phyloP scores from a whole-genome alignment of 2,888 invertebrate genomes.

The Drosophila peninsularis region DNA sequence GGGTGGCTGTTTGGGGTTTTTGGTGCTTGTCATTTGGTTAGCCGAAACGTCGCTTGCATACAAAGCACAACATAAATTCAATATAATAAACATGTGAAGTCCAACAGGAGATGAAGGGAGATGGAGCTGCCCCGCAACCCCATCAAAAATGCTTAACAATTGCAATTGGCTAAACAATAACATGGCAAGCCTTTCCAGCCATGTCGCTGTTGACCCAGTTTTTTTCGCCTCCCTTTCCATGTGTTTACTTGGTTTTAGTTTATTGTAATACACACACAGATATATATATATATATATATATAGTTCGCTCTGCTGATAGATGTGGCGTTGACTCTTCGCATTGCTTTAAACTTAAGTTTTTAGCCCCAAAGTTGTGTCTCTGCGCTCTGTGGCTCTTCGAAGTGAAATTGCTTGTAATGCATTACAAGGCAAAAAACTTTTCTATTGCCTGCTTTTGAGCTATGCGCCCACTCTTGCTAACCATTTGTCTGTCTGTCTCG shows the following conservation, averaged over 20 bases:
- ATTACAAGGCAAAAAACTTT: slow-evolving; percentile 71
- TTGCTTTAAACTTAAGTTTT: slow-evolving; percentile 56
- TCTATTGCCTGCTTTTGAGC: slow-evolving; percentile 61
- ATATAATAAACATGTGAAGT: slow-evolving; percentile 56
- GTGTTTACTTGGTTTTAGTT: slow-evolving; percentile 46
- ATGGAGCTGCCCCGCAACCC: not conserved
- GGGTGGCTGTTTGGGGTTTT: slow-evolving; percentile 1
- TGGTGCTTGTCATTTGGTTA: slow-evolving; percentile 27
- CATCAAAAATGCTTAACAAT: slow-evolving; percentile 41
- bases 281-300: not conserved
- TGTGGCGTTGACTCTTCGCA: slow-evolving; percentile 43
- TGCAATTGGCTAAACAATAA: slow-evolving; percentile 61
- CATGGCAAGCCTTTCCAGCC: slow-evolving; percentile 30
- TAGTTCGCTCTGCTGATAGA: slow-evolving; percentile 46
- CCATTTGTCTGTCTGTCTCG: slow-evolving; percentile 11
- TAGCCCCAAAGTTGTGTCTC: slow-evolving; percentile 21
- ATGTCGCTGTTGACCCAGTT: slow-evolving; percentile 51
- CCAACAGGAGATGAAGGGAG: not conserved
- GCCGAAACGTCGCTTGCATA: slow-evolving; percentile 51
- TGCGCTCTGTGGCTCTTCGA: slow-evolving; percentile 45
- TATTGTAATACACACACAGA: slow-evolving; percentile 24
- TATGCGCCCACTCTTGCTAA: slow-evolving; percentile 19
- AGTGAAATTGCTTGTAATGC: slow-evolving; percentile 79
- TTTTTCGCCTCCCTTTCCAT: not conserved
- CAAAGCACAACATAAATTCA: slow-evolving; percentile 56